These are phyloP conservation scores for Aphrocallistes beatrix DNA, from an alignment of 37 sponge, comb jelly and placozoan genomes.

Conservation along the genomic window DNA sequence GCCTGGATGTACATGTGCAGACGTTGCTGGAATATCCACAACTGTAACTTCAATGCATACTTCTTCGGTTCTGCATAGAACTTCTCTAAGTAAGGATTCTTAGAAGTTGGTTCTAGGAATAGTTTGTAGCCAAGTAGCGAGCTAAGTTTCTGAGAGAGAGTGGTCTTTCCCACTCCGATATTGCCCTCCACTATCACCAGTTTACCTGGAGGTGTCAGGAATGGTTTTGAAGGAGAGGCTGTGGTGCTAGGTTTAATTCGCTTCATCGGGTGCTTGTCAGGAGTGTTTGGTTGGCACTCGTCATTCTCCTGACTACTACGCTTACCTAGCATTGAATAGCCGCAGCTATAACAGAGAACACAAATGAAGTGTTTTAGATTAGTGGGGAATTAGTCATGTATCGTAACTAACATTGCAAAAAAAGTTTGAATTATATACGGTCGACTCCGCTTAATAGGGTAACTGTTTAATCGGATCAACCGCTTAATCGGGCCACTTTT, in stretches of 20 bases:
- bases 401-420: too few relatives aligned
- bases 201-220: not conserved
- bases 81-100: conserved; percentile 80
- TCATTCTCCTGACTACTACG: not conserved
- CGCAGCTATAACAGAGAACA: too few relatives aligned
- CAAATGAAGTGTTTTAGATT: too few relatives aligned
- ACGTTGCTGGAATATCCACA: conserved; percentile 77
- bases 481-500: too few relatives aligned
- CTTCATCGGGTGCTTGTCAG: not conserved
- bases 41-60: conserved; percentile 70
- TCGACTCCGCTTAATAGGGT: too few relatives aligned
- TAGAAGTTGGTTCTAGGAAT: conserved; percentile 59
- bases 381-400: too few relatives aligned
- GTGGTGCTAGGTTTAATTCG: not conserved
- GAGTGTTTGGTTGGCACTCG: not conserved
- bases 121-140: conserved; percentile 41
- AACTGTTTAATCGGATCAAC: too few relatives aligned
- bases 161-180: conserved; percentile 68
- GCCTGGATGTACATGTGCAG: conserved; percentile 58
- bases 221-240: not conserved
- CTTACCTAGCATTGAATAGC: not conserved
- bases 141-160: conserved; percentile 50
- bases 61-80: conserved; percentile 75
- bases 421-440: too few relatives aligned
- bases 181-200: conserved; percentile 26